Base-by-base conservation (phyloP, 2,113 vertebrate species). In the Semnornis frantzii region DNA sequence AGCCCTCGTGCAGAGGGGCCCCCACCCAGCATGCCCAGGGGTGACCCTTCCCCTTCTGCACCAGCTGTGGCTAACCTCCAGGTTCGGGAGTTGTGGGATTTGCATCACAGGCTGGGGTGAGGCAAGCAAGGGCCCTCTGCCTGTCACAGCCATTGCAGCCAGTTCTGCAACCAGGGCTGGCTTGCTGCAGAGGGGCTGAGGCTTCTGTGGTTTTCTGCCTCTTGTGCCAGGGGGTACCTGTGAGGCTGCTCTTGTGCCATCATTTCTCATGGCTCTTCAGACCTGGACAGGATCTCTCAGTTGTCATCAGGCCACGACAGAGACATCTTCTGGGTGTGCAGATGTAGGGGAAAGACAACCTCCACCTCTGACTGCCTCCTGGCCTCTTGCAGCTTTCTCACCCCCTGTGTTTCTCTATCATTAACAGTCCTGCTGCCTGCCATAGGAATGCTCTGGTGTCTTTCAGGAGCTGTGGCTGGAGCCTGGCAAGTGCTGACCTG, bases 21-120 rank as follows among this genome's bases (percentile, higher is more conserved):
- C 58, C 46, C 50, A 57, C 46, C 48, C 59, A 54, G 85, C 71
- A 87, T 91, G 64, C 52, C 63, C 17, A 64, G 85, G 48, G 5
- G 62, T 6, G 62, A 85, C 75, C 1, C 48, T 96, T 96, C 62
- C 42, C 73, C 0, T 4, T 55, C 79, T 94, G 27, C 54, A 80
- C 54, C 91, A 28, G 14, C 76, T 96, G 96, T 94, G 95, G 96
- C 94, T 96, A 96, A 97, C 91, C 91, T 92, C 94, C 60, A 68
- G 55, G 21, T 90, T 81, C 66, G 48, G 62, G 79, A 25, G 37
- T 44, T 48, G 13, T 3, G 8, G 27, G 74, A 50, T 94, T 91
- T 93, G 87, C 94, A 81, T 75, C 93, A 90, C 10, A 65, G 0
- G 0, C 7, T 50, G 25, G 4, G 89, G 65, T 95, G 94, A 91